These are phyloP conservation scores for Monopterus albus DNA, from an alignment of 2,113 vertebrate genomes.

Conservation along the genomic window DNA sequence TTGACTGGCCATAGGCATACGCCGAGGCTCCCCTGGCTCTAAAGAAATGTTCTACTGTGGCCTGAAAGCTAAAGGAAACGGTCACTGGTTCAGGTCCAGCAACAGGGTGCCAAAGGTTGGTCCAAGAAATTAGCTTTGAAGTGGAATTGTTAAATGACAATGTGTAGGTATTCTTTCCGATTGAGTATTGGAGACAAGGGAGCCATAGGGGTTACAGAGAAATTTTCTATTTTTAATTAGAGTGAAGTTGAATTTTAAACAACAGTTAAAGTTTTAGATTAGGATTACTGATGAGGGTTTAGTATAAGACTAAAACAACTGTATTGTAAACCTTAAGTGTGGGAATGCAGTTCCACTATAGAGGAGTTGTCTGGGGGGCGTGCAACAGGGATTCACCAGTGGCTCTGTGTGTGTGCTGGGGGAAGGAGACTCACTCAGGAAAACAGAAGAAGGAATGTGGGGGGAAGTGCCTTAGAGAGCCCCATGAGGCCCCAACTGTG, in stretches of 20 bases:
- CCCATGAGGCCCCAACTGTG: conserved; percentile 50
- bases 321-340: background rate
- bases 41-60: background rate
- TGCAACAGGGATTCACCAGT: conserved; percentile 19
- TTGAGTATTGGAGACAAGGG: background rate
- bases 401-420: conserved; percentile 24
- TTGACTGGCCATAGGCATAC: conserved; percentile 28
- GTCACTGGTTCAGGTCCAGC: background rate
- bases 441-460: conserved; percentile 66
- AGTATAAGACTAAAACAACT: too few relatives aligned
- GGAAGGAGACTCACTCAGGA: conserved; percentile 40
- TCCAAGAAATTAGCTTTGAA: too few relatives aligned
- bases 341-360: background rate
- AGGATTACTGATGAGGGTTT: too few relatives aligned
- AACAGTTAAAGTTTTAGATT: too few relatives aligned
- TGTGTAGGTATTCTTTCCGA: too few relatives aligned
- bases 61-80: background rate
- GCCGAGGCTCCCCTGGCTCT: conserved; percentile 6
- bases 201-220: too few relatives aligned
- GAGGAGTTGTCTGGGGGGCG: background rate
- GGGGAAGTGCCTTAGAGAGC: conserved; percentile 46
- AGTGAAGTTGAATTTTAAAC: too few relatives aligned
- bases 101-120: too few relatives aligned
- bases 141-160: too few relatives aligned
- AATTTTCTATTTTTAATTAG: too few relatives aligned